Percentiles rank a stretch among this genome's conserved stretches.
phyloP scores from a whole-genome alignment of 2,797 vertebrate genomes.

The Hyperoplus lanceolatus region DNA sequence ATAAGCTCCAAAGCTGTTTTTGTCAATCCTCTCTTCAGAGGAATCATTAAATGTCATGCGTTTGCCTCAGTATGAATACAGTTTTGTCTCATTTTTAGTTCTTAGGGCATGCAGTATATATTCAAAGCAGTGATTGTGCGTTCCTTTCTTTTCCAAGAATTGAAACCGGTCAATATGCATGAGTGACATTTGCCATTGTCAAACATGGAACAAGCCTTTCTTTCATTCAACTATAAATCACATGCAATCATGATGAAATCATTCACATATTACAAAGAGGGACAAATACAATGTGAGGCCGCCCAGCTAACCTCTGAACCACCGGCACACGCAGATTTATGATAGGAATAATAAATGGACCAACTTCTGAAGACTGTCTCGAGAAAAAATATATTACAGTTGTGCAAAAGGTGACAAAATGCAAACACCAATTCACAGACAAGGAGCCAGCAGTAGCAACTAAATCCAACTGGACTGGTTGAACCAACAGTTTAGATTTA shows the following conservation, averaged over 20 bases:
- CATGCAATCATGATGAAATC: constrained; percentile 10
- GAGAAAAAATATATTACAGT: too few species aligned
- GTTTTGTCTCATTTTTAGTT: neutral
- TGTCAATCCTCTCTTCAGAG: neutral
- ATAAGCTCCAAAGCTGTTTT: neutral
- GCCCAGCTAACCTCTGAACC: constrained; percentile 23
- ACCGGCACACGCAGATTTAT: neutral
- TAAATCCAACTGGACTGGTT: too few species aligned
- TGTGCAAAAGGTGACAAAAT: too few species aligned
- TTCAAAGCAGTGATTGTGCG: neutral
- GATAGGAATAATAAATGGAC: constrained; percentile 1
- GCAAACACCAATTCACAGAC: too few species aligned
- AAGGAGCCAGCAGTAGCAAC: too few species aligned
- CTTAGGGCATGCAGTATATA: neutral
- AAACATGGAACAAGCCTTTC: constrained; percentile 19
- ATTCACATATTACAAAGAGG: constrained; percentile 8
- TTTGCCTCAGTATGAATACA: neutral
- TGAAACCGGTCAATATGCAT: neutral
- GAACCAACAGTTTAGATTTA: too few species aligned
- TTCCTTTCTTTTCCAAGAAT: neutral
- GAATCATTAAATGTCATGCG: neutral
- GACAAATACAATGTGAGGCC: neutral
- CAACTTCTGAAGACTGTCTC: too few species aligned
- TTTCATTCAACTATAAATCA: constrained; percentile 18
- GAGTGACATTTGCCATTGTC: constrained; percentile 8